phyloP scores from a whole-genome alignment of 1,140 invertebrate species.

The Orchestia grillus region DNA sequence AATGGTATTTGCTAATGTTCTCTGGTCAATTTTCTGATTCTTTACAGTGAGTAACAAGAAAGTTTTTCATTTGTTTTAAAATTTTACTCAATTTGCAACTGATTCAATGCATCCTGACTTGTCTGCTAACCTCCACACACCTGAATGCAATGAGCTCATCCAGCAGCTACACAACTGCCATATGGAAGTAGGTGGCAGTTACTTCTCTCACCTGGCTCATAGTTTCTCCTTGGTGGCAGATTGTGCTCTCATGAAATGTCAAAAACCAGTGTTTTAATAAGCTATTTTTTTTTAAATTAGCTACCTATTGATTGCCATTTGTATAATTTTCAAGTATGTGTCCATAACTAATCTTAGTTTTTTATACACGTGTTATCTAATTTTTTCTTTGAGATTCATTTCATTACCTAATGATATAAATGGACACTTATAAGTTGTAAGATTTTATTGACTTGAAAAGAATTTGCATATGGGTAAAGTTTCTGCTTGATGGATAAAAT shows the following conservation, averaged over 20 bases:
- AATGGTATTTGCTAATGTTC: neutral
- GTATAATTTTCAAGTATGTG: neutral
- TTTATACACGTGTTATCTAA: too few species aligned
- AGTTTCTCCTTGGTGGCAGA: neutral
- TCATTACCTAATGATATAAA: too few species aligned
- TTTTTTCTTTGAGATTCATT: too few species aligned
- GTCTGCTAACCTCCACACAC: slow-evolving; percentile 18
- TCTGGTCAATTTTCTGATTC: neutral
- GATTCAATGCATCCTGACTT: slow-evolving; percentile 34
- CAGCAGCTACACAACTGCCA: slow-evolving; percentile 33
- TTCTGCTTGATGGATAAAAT: too few species aligned
- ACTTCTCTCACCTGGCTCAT: neutral
- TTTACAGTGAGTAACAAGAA: neutral
- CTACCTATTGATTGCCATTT: neutral
- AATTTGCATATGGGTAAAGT: too few species aligned
- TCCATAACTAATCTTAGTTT: neutral
- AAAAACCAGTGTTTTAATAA: neutral
- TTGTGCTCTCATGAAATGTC: neutral
- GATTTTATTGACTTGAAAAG: too few species aligned
- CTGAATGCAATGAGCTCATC: slow-evolving; percentile 26
- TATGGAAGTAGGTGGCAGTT: neutral
- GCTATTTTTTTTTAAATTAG: neutral
- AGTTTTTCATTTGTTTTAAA: neutral
- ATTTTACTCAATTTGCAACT: neutral
- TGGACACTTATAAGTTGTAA: too few species aligned